Evolutionary conservation across 2,797 vertebrate species (phyloP), one percentile per base, ranked within the genome.

Genomic region (Fistularia commersonii): DNA sequence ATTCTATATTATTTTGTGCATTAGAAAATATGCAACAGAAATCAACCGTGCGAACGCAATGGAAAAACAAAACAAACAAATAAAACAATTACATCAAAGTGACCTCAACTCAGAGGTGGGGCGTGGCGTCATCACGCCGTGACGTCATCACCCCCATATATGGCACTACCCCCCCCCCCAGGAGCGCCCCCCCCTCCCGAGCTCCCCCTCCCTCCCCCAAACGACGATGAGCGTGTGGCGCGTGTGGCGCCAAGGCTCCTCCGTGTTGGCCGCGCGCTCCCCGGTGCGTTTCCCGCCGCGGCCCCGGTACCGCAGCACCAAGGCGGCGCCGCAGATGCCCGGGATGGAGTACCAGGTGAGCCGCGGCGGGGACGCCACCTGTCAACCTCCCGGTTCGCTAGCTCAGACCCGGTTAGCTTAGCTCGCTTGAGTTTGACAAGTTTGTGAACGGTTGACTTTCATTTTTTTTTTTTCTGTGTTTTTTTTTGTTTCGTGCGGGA

Each of bases 321-420:
- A 83, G 66, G 56, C 86, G 3, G 89, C 82, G 0, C 87, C 81
- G 1, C 82, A 69, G 0, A 52, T 76, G 5, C 80, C 83, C 3
- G 82, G 77, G 36, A 91, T 91, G 89, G 89, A 91, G 47, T 92
- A 92, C 64, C 90, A 91, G 86, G 90, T 92, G 59, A 41, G 54
- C 1, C 12, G n/a, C n/a, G 32, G 2, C 3, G 32, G 11, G 12
- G 4, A 35, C 10, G 3, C 3, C n/a, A 37, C 38, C 36, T 51
- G 45, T 56, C 66, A 73, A 48, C 62, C 3, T 35, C 66, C 75
- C 69, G 74, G 58, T 66, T 72, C 59, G 54, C 60, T 10, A 8
- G 32, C 2, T 1, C 15, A 14, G 45, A n/a, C 1, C 66, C 57
- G 48, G 71, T 69, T 51, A 10, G 5, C 1, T 6, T 0, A 15